phyloP scores from a whole-genome alignment of 2,888 invertebrate genomes.

The Chrysodeixis includens region DNA sequence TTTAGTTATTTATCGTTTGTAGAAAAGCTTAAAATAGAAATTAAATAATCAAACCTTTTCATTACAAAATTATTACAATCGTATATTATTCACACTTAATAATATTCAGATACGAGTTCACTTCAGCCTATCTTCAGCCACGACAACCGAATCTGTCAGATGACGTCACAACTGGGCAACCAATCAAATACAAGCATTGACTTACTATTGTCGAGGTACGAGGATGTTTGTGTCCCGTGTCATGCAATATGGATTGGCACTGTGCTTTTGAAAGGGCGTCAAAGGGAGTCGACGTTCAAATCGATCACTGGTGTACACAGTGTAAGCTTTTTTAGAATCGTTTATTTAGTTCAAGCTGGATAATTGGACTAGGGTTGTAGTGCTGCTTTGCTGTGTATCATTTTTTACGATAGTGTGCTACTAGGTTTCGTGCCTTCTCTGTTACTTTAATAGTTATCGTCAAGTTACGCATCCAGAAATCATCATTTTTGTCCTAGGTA shows the following conservation, averaged over 20 bases:
- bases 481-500: no score
- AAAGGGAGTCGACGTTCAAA: constrained; percentile 2
- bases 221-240: constrained; percentile 14
- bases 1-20: no score
- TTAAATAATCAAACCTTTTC: no score
- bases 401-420: no score
- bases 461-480: no score
- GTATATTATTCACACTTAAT: no score
- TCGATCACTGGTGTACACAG: neutral
- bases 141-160: constrained; percentile 12
- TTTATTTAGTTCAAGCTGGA: neutral
- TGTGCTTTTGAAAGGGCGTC: neutral
- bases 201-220: constrained; percentile 14
- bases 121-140: neutral
- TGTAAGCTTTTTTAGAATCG: neutral
- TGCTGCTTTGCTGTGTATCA: no score
- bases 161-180: constrained; percentile 20
- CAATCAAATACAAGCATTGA: constrained; percentile 23
- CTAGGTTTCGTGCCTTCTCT: no score
- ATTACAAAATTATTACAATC: neutral
- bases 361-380: neutral
- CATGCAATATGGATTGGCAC: constrained; percentile 11
- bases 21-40: no score
- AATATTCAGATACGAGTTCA: no score
- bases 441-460: no score